Base-by-base conservation (phyloP, 2,113 vertebrate species). In the Xenus cinereus region DNA sequence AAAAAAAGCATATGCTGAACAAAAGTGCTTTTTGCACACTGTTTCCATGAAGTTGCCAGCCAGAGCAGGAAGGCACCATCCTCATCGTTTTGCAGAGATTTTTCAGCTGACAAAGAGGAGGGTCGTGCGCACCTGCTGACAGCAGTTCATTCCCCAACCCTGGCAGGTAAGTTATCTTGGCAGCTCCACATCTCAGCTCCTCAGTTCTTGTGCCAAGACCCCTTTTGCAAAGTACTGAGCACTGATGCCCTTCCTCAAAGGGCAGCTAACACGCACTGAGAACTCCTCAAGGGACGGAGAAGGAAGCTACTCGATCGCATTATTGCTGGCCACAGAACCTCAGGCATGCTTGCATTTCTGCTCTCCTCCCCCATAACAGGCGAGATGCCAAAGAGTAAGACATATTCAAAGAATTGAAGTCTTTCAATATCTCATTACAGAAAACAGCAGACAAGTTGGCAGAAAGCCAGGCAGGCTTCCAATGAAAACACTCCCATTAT, bases 361-460 rank as follows among this genome's bases (percentile, higher is more conserved):
- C 91, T 74, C 62, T 96, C 89, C 87, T 96, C 91, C 81, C 81
- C 87, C 77, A 84, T 60, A 94, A 48, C 13, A 89, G 93, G 93
- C 77, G 0, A 79, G 62, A 76, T 87, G 94, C 95, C 96, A 96
- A 95, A 37, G 59, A 84, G 75, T 45, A 96, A 95, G 92, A 87
- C 54, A 95, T 83, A 96, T 83, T 95, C 90, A 95, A 94, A 96
- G 93, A 96, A 88, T 4, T 85, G 75, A 96, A 95, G 95, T 89
- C 93, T 95, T 95, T 96, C 95, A 96, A 86, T 96, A 97, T 96
- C 95, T 97, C 87, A 77, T 96, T 97, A 96, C 92, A 95, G 92
- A 96, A 94, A 96, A 94, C 71, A 96, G 84, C 92, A 97, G 93
- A 96, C 93, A 74, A 88, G 90, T 35, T 95, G 95, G 95, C 95